Evolutionary conservation across 2,113 vertebrate genomes (phyloP).

Genomic region (Cynopterus brachyotis): DNA sequence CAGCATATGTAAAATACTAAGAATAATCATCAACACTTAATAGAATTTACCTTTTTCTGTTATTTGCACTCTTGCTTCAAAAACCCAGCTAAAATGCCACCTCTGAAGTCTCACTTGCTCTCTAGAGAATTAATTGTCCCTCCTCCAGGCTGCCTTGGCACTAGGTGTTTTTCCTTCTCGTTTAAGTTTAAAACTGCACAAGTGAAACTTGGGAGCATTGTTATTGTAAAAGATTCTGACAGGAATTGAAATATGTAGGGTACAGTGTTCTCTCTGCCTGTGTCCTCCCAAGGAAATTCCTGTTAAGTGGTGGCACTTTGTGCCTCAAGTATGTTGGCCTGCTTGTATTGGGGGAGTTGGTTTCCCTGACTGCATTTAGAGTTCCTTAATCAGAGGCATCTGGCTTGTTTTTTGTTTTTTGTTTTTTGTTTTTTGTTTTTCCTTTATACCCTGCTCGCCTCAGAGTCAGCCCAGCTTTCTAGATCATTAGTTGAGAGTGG

Average conservation of each 20-base stretch:
- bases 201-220: neutral
- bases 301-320: neutral
- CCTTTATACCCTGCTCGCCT: neutral
- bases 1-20: neutral
- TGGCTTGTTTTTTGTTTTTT: neutral
- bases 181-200: neutral
- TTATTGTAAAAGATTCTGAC: neutral
- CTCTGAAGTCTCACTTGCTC: neutral
- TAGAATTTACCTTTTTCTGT: neutral
- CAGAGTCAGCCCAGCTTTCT: neutral
- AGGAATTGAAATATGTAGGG: neutral
- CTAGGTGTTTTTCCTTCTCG: neutral
- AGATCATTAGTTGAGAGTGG: neutral
- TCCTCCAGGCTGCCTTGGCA: neutral
- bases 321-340: neutral
- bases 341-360: neutral
- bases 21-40: neutral
- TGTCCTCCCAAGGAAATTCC: neutral
- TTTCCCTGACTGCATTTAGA: neutral
- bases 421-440: neutral
- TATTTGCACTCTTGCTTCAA: neutral
- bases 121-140: neutral
- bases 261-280: neutral
- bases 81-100: neutral
- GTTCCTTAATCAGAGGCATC: neutral